Evolutionary conservation across 2,113 vertebrate species (phyloP).

Genomic region (Charina bottae): DNA sequence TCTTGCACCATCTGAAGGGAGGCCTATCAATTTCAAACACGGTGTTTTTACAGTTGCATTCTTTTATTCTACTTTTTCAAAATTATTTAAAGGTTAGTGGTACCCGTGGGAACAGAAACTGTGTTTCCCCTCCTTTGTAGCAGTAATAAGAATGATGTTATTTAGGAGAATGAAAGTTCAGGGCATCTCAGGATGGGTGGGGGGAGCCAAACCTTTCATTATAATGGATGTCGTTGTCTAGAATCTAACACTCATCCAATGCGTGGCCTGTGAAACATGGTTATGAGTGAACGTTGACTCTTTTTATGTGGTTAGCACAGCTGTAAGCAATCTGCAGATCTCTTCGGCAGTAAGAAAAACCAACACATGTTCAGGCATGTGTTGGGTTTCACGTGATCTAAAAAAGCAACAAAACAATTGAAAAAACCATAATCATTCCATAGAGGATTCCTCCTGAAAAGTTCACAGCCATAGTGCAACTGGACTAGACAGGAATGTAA

Average conservation of each 20-base stretch:
- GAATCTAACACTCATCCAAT: constrained; percentile 65
- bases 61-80: background rate
- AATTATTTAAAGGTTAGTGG: background rate
- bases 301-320: constrained; percentile 77
- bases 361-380: constrained; percentile 63
- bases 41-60: background rate
- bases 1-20: background rate
- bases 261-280: constrained; percentile 63
- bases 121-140: constrained; percentile 4
- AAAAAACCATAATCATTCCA: constrained; percentile 57
- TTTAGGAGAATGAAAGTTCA: constrained; percentile 41
- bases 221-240: constrained; percentile 49
- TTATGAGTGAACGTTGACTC: constrained; percentile 60
- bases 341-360: constrained; percentile 61
- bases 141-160: constrained; percentile 36
- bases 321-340: constrained; percentile 70
- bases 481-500: constrained; percentile 45
- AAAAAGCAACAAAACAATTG: constrained; percentile 52
- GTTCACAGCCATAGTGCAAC: constrained; percentile 55
- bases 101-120: background rate
- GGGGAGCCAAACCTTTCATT: constrained; percentile 49
- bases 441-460: constrained; percentile 54
- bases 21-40: background rate
- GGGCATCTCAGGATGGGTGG: background rate
- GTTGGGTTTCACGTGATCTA: constrained; percentile 65